A percentile compares a stretch with the other conserved stretches of the same genome.
Conservation (phyloP, 2,113 vertebrate genomes). For the Microcebus murinus region DNA sequence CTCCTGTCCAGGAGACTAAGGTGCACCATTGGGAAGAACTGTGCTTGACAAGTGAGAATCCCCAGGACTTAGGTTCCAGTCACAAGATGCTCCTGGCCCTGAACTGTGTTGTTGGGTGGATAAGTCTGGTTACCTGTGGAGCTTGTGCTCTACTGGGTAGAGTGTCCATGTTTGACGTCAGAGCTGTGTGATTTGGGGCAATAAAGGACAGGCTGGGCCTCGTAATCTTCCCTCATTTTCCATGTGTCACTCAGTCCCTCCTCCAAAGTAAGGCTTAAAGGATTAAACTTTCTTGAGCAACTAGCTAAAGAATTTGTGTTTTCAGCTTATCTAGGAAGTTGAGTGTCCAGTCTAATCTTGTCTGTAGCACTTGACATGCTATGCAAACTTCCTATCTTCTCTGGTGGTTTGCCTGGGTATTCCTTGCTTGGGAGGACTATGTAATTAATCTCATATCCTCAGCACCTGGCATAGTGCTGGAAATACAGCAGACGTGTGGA, state of each 20-base stretch:
- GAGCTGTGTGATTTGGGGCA: background rate
- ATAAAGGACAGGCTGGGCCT: background rate
- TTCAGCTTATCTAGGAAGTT: background rate
- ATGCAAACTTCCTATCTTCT: background rate
- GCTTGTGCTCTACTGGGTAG: background rate
- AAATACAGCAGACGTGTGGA: background rate
- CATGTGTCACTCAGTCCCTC: background rate
- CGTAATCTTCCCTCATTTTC: background rate
- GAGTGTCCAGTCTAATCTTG: background rate
- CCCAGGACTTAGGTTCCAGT: background rate
- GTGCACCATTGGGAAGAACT: background rate
- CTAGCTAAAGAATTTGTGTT: background rate
- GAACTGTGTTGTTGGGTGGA: background rate
- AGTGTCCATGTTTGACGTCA: background rate
- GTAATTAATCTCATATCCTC: background rate
- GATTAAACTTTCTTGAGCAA: conserved; percentile 14
- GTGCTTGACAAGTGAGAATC: background rate
- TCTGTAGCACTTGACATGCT: background rate
- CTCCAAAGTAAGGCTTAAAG: background rate
- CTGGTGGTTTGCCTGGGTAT: background rate
- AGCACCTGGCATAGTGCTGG: background rate
- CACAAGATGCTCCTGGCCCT: background rate
- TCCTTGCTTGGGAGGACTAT: background rate
- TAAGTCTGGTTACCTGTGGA: background rate
- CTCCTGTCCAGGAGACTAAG: background rate